Base-by-base conservation (phyloP, 1,140 invertebrate species). In the Gryllus bimaculatus region DNA sequence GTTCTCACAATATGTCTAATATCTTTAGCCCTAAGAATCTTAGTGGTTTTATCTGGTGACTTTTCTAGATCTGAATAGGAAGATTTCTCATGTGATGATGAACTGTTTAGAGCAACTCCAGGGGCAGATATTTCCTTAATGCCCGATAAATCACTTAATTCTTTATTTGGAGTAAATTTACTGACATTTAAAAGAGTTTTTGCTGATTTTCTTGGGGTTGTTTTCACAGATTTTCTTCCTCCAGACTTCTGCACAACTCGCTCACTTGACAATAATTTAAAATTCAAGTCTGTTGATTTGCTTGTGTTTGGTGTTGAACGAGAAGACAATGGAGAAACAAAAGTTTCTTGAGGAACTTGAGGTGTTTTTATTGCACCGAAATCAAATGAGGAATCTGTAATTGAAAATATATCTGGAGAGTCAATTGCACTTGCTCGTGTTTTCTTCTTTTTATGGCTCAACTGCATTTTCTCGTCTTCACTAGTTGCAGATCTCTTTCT, bases 321-420 rank as follows among this genome's bases (percentile, higher is more conserved):
- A 20, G 76, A 48, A 7, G 78, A 79, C 15, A 79, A 66, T 75
- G 78, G 78, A 8, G 78, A 79, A n/a, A 79, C 78, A 79, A 73
- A 20, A 48, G 47, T 26, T 48, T 79, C 78, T 21, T 74, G 10
- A 21, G 78, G n/a, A 74, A 79, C 47, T 18, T 26, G 47, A 75
- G 78, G 78, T 21, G 78, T 79, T 48, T 20, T 10, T 8, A 74
- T 20, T 73, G 18, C 26, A 47, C 73, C 73, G 47, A 79, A 74
- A 79, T 79, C 73, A 48, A 79, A 79, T 20, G 78, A 74, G 8
- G 47, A 66, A 13, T 66, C 54, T 3, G 10, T 18, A 39, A 39
- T 39, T 39, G 26, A 39, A 66, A 66, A 66, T 66, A 66, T 7
- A 66, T 66, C 54, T 66, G 54, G 54, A 66, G 54, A 39, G 5